Evolutionary conservation across 2,888 invertebrate species (phyloP).

Genomic region (Acronicta alni): DNA sequence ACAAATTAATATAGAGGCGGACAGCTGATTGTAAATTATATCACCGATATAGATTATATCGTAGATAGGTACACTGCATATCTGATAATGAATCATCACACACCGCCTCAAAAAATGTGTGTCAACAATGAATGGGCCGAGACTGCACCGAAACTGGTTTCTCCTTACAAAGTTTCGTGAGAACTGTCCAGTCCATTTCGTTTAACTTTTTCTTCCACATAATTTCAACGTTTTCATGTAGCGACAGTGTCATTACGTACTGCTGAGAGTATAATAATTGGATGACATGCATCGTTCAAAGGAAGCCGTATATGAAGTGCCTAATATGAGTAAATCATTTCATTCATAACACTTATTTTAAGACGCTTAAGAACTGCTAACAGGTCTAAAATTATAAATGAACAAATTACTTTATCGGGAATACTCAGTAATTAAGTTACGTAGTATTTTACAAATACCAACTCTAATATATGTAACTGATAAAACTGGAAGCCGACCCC

Average conservation of each 20-base stretch:
- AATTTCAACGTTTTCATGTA: slow-evolving; percentile 48
- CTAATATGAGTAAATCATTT: slow-evolving; percentile 12
- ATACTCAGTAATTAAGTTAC: background rate
- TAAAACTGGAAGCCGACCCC: background rate
- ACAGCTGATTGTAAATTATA: slow-evolving; percentile 11
- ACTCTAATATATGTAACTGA: background rate
- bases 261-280: slow-evolving; percentile 45
- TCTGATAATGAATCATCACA: slow-evolving; percentile 46
- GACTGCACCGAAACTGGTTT: slow-evolving; percentile 69
- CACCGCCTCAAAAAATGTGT: slow-evolving; percentile 53
- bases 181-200: slow-evolving; percentile 49
- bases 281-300: slow-evolving; percentile 21
- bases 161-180: slow-evolving; percentile 53
- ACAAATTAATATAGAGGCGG: background rate
- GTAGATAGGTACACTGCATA: slow-evolving; percentile 23
- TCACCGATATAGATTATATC: slow-evolving; percentile 17
- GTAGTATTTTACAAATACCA: background rate
- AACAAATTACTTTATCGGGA: background rate
- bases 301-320: slow-evolving; percentile 36
- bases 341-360: slow-evolving; percentile 9
- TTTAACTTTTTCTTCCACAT: slow-evolving; percentile 40
- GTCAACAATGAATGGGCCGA: slow-evolving; percentile 65
- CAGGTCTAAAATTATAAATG: background rate
- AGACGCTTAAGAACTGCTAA: slow-evolving; percentile 2
- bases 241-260: slow-evolving; percentile 24